These are phyloP conservation scores for Toxostoma redivivum DNA, from an alignment of 2,113 vertebrate species.

Conservation along the genomic window DNA sequence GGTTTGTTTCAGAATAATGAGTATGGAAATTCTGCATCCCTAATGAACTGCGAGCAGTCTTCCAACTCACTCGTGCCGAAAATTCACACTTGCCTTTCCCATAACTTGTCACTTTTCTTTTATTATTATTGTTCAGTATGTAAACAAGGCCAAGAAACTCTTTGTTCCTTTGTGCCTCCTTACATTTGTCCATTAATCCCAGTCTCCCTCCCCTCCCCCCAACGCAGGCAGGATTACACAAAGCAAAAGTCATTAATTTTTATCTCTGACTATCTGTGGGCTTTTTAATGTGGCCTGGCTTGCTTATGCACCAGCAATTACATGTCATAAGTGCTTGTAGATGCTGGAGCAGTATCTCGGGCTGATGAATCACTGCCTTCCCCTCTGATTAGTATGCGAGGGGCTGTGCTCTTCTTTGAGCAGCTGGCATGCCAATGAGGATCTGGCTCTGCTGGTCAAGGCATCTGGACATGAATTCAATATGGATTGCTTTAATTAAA, in stretches of 20 bases:
- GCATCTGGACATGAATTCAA: conserved; percentile 84
- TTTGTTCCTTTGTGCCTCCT: conserved; percentile 83
- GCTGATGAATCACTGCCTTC: conserved; percentile 82
- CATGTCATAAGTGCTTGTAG: conserved; percentile 87
- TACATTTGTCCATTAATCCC: conserved; percentile 80
- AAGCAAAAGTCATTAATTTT: conserved; percentile 90
- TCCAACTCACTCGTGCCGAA: conserved; percentile 77
- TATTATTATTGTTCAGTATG: conserved; percentile 77
- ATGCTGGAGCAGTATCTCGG: conserved; percentile 76
- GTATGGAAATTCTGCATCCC: conserved; percentile 73
- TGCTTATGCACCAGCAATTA: conserved; percentile 86
- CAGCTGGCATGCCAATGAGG: conserved; percentile 85
- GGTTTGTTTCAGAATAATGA: conserved; percentile 73
- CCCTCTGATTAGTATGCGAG: conserved; percentile 79
- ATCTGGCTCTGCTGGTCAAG: conserved; percentile 81
- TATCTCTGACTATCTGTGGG: conserved; percentile 87
- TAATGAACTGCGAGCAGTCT: conserved; percentile 75
- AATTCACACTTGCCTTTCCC: conserved; percentile 76
- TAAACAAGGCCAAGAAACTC: conserved; percentile 79
- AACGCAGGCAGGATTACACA: conserved; percentile 79
- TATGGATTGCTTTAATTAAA: conserved; percentile 86
- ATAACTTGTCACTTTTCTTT: conserved; percentile 77
- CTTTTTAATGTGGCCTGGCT: conserved; percentile 86
- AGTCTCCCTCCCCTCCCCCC: conserved; percentile 58
- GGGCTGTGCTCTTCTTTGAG: conserved; percentile 74